Conservation (phyloP, 2,888 invertebrate genomes). For the Micoletzkya japonica region DNA sequence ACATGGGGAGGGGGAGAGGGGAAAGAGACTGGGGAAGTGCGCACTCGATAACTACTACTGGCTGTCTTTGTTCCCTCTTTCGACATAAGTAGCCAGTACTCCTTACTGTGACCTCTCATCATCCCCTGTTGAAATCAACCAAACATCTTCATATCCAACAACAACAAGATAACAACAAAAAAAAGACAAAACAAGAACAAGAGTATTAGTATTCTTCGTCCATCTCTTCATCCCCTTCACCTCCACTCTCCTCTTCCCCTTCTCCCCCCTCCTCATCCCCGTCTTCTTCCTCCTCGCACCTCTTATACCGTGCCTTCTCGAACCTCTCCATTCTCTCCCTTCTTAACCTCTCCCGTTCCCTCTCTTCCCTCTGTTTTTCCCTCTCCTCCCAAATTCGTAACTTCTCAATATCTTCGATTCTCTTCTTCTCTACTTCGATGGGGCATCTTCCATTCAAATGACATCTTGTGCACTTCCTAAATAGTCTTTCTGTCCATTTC, state of each 20-base stretch:
- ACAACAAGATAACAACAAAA: constrained; percentile 3
- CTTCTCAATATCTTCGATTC: neutral
- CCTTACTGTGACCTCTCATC: neutral
- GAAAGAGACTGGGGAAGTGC: neutral
- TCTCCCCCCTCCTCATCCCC: constrained; percentile 29
- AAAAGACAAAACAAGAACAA: neutral
- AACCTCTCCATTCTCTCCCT: neutral
- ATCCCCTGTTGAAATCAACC: neutral
- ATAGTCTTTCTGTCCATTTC: neutral
- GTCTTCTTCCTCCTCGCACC: neutral
- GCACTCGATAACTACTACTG: neutral
- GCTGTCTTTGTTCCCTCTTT: neutral
- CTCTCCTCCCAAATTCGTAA: neutral
- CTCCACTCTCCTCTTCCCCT: constrained; percentile 12
- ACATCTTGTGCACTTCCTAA: constrained; percentile 43
- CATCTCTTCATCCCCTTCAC: neutral
- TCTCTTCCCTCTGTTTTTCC: neutral
- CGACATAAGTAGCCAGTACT: neutral
- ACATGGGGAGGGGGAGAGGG: neutral
- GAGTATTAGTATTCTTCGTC: neutral
- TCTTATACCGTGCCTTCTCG: neutral
- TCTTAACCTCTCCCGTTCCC: neutral
- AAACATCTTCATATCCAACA: neutral
- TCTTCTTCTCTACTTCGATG: constrained; percentile 8
- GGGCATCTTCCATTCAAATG: constrained; percentile 44